Conservation (phyloP, 2,113 vertebrate species). For the Phocoena sinus region DNA sequence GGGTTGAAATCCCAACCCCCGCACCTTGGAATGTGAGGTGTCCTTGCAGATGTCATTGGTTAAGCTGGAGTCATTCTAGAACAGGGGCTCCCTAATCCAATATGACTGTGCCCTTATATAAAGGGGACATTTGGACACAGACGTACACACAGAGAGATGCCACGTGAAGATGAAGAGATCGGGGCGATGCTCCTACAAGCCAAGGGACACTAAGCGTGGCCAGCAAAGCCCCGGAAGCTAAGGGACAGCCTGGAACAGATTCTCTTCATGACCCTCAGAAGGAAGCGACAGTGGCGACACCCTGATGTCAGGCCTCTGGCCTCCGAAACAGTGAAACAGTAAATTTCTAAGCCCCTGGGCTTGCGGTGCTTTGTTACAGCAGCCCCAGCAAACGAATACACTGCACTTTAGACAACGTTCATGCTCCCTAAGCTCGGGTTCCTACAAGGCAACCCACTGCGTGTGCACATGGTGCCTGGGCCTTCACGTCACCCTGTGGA, state of each 20-base stretch:
- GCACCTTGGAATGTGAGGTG: not conserved
- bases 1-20: not conserved
- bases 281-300: not conserved
- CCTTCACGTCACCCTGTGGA: not conserved
- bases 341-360: too few species aligned
- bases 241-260: not conserved
- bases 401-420: not conserved
- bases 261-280: not conserved
- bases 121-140: not conserved
- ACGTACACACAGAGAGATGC: not conserved
- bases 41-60: not conserved
- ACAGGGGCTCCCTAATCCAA: not conserved
- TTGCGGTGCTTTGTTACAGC: not conserved
- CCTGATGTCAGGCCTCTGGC: not conserved
- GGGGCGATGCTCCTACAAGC: not conserved
- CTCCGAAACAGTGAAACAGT: not conserved
- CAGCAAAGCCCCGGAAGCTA: not conserved
- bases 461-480: not conserved
- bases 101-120: not conserved
- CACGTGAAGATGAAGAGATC: accelerated
- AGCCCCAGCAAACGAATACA: not conserved
- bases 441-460: not conserved
- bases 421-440: not conserved
- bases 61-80: not conserved
- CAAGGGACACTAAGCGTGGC: not conserved